A percentile compares a stretch with the other conserved stretches of the same genome.
phyloP scores from a whole-genome alignment of 1,140 invertebrate genomes.

The Aporrectodea caliginosa region DNA sequence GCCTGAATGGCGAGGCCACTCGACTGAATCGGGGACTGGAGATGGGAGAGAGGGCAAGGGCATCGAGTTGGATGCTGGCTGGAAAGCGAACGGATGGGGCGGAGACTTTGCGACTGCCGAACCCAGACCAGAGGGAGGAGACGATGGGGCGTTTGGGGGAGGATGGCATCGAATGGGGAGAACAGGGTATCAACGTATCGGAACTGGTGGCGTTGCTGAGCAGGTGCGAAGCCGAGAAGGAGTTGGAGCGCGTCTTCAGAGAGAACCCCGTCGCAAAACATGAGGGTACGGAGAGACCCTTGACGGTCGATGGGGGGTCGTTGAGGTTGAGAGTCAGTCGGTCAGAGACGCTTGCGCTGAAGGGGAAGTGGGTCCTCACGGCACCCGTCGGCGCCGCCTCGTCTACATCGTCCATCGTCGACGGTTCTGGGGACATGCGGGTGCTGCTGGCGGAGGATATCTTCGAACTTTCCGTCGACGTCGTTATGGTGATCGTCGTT shows the following conservation, averaged over 20 bases:
- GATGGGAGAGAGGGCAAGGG: constrained; percentile 29
- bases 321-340: no score
- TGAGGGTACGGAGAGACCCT: background rate
- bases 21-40: constrained; percentile 40
- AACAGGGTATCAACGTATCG: background rate
- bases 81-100: background rate
- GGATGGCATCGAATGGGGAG: background rate
- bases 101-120: background rate
- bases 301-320: background rate
- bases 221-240: background rate
- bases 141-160: background rate
- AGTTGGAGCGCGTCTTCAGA: background rate
- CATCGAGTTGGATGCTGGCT: constrained; percentile 28
- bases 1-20: background rate
- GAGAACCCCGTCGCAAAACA: background rate
- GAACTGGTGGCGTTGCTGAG: background rate
- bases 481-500: background rate
- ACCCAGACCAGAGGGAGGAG: background rate
- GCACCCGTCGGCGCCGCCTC: background rate
- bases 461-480: background rate
- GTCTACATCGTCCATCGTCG: no score
- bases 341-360: background rate
- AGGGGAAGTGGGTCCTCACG: background rate
- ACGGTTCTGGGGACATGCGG: no score
- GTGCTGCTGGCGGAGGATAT: background rate